These are phyloP conservation scores for Lepus europaeus DNA, from an alignment of 2,113 vertebrate genomes.

Conservation along the genomic window DNA sequence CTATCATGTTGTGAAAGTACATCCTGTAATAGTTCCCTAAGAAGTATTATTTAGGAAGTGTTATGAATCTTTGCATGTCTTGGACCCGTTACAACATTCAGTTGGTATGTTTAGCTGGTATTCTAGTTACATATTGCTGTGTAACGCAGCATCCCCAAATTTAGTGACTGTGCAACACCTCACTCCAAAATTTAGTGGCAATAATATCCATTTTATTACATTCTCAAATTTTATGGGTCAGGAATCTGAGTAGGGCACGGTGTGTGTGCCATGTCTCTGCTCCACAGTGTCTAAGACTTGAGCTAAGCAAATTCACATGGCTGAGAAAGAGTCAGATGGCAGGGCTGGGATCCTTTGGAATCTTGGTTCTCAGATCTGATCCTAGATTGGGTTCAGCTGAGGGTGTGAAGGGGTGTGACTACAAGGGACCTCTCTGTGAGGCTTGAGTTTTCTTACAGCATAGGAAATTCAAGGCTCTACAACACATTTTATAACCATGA, in stretches of 20 bases:
- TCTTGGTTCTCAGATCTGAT: background rate
- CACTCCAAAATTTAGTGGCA: background rate
- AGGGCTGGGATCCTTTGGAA: too few species aligned
- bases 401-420: background rate
- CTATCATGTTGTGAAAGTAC: background rate
- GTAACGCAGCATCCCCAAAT: background rate
- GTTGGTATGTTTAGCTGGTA: background rate
- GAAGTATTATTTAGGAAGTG: background rate
- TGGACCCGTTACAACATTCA: background rate
- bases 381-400: background rate
- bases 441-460: background rate
- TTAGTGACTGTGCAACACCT: background rate
- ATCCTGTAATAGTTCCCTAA: background rate
- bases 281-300: background rate
- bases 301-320: background rate
- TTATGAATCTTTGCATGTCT: background rate
- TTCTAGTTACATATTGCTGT: background rate
- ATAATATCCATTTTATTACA: constrained; percentile 5
- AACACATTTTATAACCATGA: background rate
- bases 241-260: background rate
- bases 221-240: background rate
- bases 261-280: background rate
- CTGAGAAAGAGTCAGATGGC: background rate
- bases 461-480: background rate
- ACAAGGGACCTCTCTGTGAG: background rate